A percentile compares a stretch with the other conserved stretches of the same genome.
Evolutionary conservation across 2,888 invertebrate genomes (phyloP).

Genomic region (Chromoteleia sp.): DNA sequence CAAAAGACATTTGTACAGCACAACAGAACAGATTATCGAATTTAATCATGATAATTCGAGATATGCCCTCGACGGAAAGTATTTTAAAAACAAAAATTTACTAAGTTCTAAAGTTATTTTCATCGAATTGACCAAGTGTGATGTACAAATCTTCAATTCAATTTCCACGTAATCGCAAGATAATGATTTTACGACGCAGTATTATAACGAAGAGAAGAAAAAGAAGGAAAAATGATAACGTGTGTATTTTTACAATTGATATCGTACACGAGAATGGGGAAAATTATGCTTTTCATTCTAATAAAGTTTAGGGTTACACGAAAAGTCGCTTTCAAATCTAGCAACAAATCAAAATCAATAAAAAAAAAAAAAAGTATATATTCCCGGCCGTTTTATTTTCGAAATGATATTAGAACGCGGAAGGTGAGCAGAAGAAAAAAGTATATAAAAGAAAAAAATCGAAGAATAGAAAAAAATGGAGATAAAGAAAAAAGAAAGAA

Average conservation of each 20-base stretch:
- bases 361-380: slow-evolving; percentile 2
- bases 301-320: slow-evolving; percentile 41
- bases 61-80: slow-evolving; percentile 65
- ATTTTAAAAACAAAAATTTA: slow-evolving; percentile 53
- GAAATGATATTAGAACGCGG: slow-evolving; percentile 10
- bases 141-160: slow-evolving; percentile 44
- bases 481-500: too few species aligned
- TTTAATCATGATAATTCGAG: slow-evolving; percentile 41
- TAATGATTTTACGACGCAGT: slow-evolving; percentile 34
- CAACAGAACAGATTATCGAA: slow-evolving; percentile 27
- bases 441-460: too few species aligned
- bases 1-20: slow-evolving; percentile 62
- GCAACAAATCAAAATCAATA: slow-evolving; percentile 50
- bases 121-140: slow-evolving; percentile 28
- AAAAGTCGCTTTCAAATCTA: slow-evolving; percentile 43
- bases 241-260: slow-evolving; percentile 53
- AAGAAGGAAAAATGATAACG: background rate
- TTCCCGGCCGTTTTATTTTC: slow-evolving; percentile 21
- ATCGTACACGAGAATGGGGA: slow-evolving; percentile 58
- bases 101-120: slow-evolving; percentile 18
- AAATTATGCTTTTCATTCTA: slow-evolving; percentile 68
- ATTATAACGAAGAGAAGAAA: slow-evolving; percentile 6
- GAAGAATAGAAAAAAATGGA: too few species aligned
- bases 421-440: too few species aligned
- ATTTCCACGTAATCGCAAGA: background rate